Evolutionary conservation across 1,140 invertebrate species (phyloP).

Genomic region (Drosophila nannoptera): DNA sequence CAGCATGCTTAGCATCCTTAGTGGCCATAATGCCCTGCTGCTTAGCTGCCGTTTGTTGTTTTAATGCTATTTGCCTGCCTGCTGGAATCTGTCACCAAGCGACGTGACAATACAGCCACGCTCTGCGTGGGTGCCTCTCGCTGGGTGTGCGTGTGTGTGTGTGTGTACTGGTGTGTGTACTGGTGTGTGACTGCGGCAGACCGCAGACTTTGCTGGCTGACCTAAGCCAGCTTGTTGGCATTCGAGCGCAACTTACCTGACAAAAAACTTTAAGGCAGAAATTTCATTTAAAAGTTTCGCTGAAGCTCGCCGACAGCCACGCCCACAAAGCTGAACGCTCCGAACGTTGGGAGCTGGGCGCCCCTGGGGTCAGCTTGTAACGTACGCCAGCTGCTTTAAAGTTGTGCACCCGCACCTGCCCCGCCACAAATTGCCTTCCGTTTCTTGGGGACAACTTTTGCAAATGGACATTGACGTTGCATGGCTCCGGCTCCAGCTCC

Average conservation of each 20-base stretch:
- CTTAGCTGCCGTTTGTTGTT: conserved; percentile 65
- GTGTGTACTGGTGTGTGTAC: conserved; percentile 4
- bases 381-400: conserved; percentile 65
- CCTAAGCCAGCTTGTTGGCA: conserved; percentile 60
- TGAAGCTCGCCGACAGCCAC: conserved; percentile 17
- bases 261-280: conserved; percentile 77
- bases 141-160: neutral
- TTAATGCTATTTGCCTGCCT: conserved; percentile 71
- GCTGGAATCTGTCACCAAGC: conserved; percentile 73
- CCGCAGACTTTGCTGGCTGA: conserved; percentile 51
- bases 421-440: conserved; percentile 19
- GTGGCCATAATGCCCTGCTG: conserved; percentile 28
- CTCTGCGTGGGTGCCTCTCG: neutral
- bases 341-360: no score
- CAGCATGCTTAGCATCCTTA: conserved; percentile 16
- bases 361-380: conserved; percentile 37
- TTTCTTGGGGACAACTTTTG: conserved; percentile 67
- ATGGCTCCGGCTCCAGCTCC: no score
- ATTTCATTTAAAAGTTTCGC: conserved; percentile 76
- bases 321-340: no score
- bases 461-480: conserved; percentile 74
- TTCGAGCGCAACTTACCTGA: conserved; percentile 52
- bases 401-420: conserved; percentile 13
- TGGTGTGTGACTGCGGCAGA: conserved; percentile 49
- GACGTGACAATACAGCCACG: conserved; percentile 68